Evolutionary conservation across 2,797 vertebrate species (phyloP), one percentile per base, ranked within the genome.

Genomic region (Anisognathus igniventris): DNA sequence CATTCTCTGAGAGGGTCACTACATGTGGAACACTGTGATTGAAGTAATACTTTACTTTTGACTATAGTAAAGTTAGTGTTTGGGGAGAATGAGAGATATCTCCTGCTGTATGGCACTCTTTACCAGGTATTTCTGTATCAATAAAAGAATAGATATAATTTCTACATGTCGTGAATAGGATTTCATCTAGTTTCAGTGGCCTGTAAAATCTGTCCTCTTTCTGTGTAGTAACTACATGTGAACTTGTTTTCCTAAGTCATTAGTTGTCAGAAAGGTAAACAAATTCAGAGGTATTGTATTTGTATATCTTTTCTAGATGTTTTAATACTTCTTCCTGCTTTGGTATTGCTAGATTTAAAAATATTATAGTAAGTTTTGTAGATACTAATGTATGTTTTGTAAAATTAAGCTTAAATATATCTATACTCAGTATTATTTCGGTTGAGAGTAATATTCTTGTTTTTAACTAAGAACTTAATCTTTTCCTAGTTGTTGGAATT

Each of bases 401-500:
- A 85, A 72, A 79, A 56, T 64, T 85, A 30, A 82, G 56, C 8
- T 71, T 56, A 25, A 20, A 19, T 33, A 7, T 61, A 44, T 48
- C 18, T 42, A 30, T 73, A 70, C 5, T 33, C 14, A 45, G 3
- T 78, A 21, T 67, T 85, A 54, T 57, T 76, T 47, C 21, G 54
- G 14, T 47, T 92, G 86, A 76, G 42, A 30, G 18, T 54, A 60
- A 42, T 19, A 78, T 70, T 70, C 45, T 85, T 89, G 67, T 50
- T 33, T 78, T 88, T 76, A 86, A 83, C 74, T 82, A 84, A 94
- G 53, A 72, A 72, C 44, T 92, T 7, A 20, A 93, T 95, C 62
- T 95, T 93, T 84, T 93, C 87, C 67, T 93, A 98, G 98, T 87
- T 97, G 62, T 56, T 96, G 66, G 96, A 97, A 73, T 94, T 94